A percentile compares a stretch with the other conserved stretches of the same genome.
phyloP scores from a whole-genome alignment of 2,888 invertebrate species.

The Nycteola revayana region DNA sequence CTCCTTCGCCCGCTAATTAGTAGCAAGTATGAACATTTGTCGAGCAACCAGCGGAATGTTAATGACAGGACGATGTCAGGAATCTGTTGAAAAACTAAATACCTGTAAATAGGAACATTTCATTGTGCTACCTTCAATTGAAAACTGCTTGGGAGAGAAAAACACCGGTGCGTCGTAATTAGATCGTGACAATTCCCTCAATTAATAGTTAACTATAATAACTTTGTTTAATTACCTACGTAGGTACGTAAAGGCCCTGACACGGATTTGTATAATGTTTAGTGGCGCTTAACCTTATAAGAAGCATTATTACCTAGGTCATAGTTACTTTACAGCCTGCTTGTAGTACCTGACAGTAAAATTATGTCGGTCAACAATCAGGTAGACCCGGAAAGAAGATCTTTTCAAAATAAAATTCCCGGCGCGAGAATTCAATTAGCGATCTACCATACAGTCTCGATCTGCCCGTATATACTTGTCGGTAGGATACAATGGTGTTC shows the following conservation, averaged over 20 bases:
- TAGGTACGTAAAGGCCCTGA: conserved; percentile 19
- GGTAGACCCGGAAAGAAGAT: no score
- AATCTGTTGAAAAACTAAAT: conserved; percentile 22
- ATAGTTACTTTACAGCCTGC: no score
- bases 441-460: no score
- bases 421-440: no score
- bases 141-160: conserved; percentile 16
- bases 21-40: conserved; percentile 10
- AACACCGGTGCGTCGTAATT: conserved; percentile 18
- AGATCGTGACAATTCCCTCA: conserved; percentile 14
- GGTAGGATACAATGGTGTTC: no score
- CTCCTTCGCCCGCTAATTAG: conserved; percentile 7
- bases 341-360: no score
- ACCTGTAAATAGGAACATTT: conserved; percentile 14
- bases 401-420: no score
- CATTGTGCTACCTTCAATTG: conserved; percentile 19
- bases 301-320: no score
- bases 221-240: conserved; percentile 15
- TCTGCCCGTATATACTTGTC: no score
- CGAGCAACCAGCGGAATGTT: conserved; percentile 10
- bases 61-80: conserved; percentile 6
- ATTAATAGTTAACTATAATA: conserved; percentile 18
- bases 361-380: no score
- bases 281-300: no score
- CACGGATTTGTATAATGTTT: conserved; percentile 20